These are phyloP conservation scores for Galemys pyrenaicus DNA, from an alignment of 2,113 vertebrate species.

Conservation along the genomic window DNA sequence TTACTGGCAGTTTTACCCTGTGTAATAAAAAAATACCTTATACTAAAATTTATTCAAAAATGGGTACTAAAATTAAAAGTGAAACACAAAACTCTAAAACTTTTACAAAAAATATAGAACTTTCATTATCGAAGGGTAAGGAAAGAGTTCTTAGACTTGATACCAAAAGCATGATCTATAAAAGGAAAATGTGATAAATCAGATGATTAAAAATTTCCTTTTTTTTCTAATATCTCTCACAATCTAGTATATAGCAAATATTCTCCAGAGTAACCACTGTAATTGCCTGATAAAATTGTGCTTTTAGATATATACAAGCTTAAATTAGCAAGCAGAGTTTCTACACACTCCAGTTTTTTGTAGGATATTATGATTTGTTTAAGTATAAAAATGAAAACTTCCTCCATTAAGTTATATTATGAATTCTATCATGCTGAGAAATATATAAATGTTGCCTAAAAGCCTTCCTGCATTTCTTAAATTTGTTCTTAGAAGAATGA, in stretches of 20 bases:
- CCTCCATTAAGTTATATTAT: not conserved
- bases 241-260: not conserved
- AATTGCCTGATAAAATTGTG: not conserved
- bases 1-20: not conserved
- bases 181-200: not conserved
- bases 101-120: not conserved
- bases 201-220: not conserved
- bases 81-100: not conserved
- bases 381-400: not conserved
- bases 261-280: not conserved
- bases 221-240: not conserved
- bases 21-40: not conserved
- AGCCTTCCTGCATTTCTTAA: not conserved
- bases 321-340: conserved; percentile 4
- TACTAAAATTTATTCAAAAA: not conserved
- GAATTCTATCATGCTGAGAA: not conserved
- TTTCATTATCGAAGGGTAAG: not conserved
- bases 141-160: not conserved
- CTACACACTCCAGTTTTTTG: not conserved
- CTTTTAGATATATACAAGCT: not conserved
- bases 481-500: not conserved
- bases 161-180: not conserved
- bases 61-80: not conserved
- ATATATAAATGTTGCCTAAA: not conserved
- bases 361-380: not conserved